Percentiles rank a stretch among this genome's conserved stretches.
Evolutionary conservation across 2,113 vertebrate species (phyloP).

Genomic region (Chroicocephalus ridibundus): DNA sequence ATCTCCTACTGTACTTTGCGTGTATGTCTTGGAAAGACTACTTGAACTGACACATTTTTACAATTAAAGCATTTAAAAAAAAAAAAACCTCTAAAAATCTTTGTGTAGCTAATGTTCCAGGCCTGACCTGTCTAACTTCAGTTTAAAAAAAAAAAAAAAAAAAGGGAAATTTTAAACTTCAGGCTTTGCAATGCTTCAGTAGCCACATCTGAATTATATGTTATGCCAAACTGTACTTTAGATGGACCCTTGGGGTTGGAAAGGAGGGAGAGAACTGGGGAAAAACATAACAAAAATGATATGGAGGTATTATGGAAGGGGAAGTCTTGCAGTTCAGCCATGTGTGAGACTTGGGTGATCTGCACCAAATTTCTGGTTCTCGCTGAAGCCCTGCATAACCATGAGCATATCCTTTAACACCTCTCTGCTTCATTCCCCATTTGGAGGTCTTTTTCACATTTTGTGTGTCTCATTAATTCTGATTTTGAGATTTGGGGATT

Average conservation of each 20-base stretch:
- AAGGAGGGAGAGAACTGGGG: not conserved
- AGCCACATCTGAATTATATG: not conserved
- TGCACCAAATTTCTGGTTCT: not conserved
- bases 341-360: not conserved
- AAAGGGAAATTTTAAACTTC: not conserved
- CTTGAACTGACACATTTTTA: conserved; percentile 15
- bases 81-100: not conserved
- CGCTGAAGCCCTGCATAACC: not conserved
- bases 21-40: conserved; percentile 42
- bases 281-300: not conserved
- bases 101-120: not conserved
- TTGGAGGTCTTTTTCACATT: not conserved
- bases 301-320: not conserved
- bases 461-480: not conserved
- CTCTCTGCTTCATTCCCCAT: not conserved
- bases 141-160: not conserved
- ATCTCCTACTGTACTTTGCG: conserved; percentile 10
- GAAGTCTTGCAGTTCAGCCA: not conserved
- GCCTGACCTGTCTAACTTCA: not conserved
- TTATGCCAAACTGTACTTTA: not conserved
- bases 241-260: not conserved
- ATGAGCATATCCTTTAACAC: not conserved
- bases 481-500: not conserved
- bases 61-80: conserved; percentile 21
- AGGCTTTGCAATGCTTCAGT: not conserved